Conservation (phyloP, 2,113 vertebrate species). For the Raja brachyura region DNA sequence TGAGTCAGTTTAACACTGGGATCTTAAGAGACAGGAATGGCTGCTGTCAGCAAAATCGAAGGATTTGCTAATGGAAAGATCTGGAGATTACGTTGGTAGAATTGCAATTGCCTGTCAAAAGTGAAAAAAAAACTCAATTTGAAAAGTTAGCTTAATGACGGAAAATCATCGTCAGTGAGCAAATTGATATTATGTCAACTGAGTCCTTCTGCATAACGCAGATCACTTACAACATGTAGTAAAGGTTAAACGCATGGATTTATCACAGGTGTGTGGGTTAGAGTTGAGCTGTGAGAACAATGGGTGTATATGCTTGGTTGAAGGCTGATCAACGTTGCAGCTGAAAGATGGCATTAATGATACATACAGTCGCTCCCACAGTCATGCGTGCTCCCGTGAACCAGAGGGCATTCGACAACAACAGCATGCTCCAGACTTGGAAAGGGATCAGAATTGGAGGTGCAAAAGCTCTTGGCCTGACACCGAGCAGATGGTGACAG, state of each 20-base stretch:
- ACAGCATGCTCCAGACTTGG: background rate
- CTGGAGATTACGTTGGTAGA: background rate
- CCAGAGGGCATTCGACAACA: constrained; percentile 7
- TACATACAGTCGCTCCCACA: constrained; percentile 7
- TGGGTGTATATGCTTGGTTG: background rate
- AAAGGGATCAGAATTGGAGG: constrained; percentile 15
- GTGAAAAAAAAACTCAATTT: background rate
- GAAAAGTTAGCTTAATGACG: background rate
- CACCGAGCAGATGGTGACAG: background rate
- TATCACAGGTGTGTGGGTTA: background rate
- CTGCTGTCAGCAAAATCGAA: background rate
- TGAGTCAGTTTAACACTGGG: background rate
- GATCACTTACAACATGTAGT: background rate
- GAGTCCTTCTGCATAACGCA: background rate
- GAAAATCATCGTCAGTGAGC: background rate
- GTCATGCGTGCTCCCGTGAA: background rate
- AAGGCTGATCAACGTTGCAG: background rate
- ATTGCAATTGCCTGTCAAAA: background rate
- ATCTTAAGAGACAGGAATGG: background rate
- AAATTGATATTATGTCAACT: background rate
- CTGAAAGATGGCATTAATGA: background rate
- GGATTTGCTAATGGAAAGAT: background rate
- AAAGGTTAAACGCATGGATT: background rate
- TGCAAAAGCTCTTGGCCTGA: background rate
- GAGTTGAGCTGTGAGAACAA: background rate